Conservation (phyloP, 1,140 invertebrate species). For the Amyelois transitella region DNA sequence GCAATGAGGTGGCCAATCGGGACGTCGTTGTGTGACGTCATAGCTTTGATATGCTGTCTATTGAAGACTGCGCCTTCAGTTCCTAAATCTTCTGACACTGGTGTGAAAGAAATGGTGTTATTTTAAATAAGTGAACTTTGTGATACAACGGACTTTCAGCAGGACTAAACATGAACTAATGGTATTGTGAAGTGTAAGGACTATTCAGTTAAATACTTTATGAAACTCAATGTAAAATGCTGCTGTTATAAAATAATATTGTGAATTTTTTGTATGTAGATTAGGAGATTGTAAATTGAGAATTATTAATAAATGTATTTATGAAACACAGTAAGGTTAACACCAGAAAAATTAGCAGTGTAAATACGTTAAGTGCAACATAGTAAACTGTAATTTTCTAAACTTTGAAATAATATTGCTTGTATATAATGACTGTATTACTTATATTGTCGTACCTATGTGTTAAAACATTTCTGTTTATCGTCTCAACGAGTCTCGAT, state of each 20-base stretch:
- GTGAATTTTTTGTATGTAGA: constrained; percentile 62
- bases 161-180: constrained; percentile 11
- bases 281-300: constrained; percentile 68
- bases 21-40: constrained; percentile 79
- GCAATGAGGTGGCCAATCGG: constrained; percentile 50
- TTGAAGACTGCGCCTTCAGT: constrained; percentile 65
- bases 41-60: constrained; percentile 73
- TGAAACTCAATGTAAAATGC: constrained; percentile 42
- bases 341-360: constrained; percentile 68
- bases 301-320: constrained; percentile 64
- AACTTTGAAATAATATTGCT: constrained; percentile 45
- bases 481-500: constrained; percentile 2
- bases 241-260: constrained; percentile 52
- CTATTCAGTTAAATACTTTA: constrained; percentile 40
- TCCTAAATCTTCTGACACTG: constrained; percentile 56
- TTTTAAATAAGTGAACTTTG: constrained; percentile 28
- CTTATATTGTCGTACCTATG: constrained; percentile 6
- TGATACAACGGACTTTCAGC: constrained; percentile 13
- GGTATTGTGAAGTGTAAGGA: constrained; percentile 8
- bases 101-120: background rate
- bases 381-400: constrained; percentile 56
- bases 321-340: constrained; percentile 72
- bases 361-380: constrained; percentile 62
- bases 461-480: constrained; percentile 1
- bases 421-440: constrained; percentile 55